These are phyloP conservation scores for Schizopygopsis malacanthus DNA, from an alignment of 2,797 vertebrate species.

Conservation along the genomic window DNA sequence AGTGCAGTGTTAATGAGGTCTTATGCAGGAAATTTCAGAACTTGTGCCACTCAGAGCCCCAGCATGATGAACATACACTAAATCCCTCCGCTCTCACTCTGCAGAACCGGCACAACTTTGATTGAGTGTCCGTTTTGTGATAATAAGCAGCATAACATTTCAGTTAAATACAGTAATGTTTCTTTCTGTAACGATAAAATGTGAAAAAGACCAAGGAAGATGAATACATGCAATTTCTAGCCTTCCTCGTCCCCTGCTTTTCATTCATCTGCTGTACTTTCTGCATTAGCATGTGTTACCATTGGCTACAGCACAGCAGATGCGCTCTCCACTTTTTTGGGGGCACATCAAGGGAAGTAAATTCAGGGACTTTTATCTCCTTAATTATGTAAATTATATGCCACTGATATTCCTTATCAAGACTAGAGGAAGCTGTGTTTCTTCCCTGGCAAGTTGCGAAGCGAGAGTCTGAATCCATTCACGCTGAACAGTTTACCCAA, in stretches of 20 bases:
- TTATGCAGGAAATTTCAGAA: background rate
- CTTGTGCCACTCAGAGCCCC: slow-evolving; percentile 1
- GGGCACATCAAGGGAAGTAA: slow-evolving; percentile 67
- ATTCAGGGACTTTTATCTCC: slow-evolving; percentile 76
- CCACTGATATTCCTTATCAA: slow-evolving; percentile 72
- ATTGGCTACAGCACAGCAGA: slow-evolving; percentile 69
- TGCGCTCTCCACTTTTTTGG: slow-evolving; percentile 66
- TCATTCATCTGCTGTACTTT: slow-evolving; percentile 69
- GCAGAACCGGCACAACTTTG: slow-evolving; percentile 20
- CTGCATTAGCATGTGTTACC: slow-evolving; percentile 69
- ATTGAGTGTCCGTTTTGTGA: background rate
- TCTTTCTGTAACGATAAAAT: background rate
- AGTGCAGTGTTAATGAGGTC: slow-evolving; percentile 22
- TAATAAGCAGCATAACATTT: background rate
- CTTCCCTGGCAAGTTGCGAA: slow-evolving; percentile 52
- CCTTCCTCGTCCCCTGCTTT: slow-evolving; percentile 44
- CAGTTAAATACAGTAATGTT: slow-evolving; percentile 4
- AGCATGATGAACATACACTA: background rate
- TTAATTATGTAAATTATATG: slow-evolving; percentile 80
- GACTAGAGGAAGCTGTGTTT: slow-evolving; percentile 57
- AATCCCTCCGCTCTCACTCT: background rate
- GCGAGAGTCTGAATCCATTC: slow-evolving; percentile 57
- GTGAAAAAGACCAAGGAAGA: background rate
- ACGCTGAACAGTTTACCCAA: slow-evolving; percentile 52
- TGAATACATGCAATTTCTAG: slow-evolving; percentile 23